These are phyloP conservation scores for Ecliptopera silaceata DNA, from an alignment of 2,888 invertebrate species.

Conservation along the genomic window DNA sequence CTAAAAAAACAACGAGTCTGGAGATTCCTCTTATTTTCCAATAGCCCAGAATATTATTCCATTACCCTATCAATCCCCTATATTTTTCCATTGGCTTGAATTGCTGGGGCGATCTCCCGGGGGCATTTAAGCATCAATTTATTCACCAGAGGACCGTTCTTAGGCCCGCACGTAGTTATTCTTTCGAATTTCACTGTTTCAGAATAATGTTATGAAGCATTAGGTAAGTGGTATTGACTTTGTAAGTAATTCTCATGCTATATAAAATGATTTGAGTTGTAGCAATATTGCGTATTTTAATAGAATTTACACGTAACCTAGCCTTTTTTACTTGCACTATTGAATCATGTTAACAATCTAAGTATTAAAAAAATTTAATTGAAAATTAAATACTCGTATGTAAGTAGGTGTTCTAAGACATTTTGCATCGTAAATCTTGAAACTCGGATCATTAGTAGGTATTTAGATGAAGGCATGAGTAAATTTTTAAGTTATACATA, in stretches of 20 bases:
- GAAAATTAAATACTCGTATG: no score
- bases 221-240: slow-evolving; percentile 20
- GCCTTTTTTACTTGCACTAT: no score
- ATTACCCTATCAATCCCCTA: slow-evolving; percentile 31
- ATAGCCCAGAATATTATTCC: slow-evolving; percentile 27
- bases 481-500: no score
- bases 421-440: no score
- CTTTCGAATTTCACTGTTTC: slow-evolving; percentile 27
- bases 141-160: slow-evolving; percentile 33
- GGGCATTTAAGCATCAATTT: slow-evolving; percentile 45
- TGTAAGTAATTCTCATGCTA: slow-evolving; percentile 1
- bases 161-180: slow-evolving; percentile 27
- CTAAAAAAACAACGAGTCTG: slow-evolving; percentile 13
- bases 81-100: slow-evolving; percentile 41
- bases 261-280: no score
- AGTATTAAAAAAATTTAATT: no score
- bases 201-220: slow-evolving; percentile 26
- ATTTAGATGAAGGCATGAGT: no score
- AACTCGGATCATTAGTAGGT: no score
- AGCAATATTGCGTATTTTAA: no score
- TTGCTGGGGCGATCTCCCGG: slow-evolving; percentile 39
- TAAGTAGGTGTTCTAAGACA: no score
- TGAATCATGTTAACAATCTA: no score
- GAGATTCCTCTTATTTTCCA: slow-evolving; percentile 23
- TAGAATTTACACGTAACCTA: no score